Conservation (phyloP, 2,797 vertebrate genomes). For the Mus spretus region DNA sequence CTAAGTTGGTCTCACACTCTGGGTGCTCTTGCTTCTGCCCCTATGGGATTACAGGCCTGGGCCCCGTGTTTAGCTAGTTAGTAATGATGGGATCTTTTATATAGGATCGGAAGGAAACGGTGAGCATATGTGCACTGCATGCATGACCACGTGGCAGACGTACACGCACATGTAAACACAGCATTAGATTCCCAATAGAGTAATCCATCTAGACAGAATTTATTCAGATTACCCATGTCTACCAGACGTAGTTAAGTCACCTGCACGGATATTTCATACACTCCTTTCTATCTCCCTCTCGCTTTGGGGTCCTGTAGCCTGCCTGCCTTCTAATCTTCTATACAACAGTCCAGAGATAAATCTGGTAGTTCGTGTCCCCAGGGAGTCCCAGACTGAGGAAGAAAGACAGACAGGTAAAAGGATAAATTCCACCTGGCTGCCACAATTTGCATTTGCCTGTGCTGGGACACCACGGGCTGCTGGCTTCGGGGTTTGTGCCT, state of each 20-base stretch:
- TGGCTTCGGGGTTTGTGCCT: slow-evolving; percentile 19
- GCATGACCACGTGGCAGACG: neutral
- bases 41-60: neutral
- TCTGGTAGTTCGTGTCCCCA: neutral
- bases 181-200: neutral
- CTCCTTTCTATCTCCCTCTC: neutral
- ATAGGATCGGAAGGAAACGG: neutral
- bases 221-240: neutral
- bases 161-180: neutral
- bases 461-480: neutral
- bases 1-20: neutral
- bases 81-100: neutral
- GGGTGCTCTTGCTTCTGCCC: neutral
- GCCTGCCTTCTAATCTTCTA: neutral
- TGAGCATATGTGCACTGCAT: neutral
- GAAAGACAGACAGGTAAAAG: neutral
- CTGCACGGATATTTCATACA: neutral
- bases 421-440: neutral
- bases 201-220: neutral
- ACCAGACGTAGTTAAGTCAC: neutral
- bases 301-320: neutral
- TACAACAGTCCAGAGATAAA: neutral
- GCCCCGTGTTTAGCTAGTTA: neutral
- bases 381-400: neutral
- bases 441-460: neutral